Percentiles rank a stretch among this genome's conserved stretches.
Evolutionary conservation across 2,113 vertebrate genomes (phyloP).

Genomic region (Otocyon megalotis): DNA sequence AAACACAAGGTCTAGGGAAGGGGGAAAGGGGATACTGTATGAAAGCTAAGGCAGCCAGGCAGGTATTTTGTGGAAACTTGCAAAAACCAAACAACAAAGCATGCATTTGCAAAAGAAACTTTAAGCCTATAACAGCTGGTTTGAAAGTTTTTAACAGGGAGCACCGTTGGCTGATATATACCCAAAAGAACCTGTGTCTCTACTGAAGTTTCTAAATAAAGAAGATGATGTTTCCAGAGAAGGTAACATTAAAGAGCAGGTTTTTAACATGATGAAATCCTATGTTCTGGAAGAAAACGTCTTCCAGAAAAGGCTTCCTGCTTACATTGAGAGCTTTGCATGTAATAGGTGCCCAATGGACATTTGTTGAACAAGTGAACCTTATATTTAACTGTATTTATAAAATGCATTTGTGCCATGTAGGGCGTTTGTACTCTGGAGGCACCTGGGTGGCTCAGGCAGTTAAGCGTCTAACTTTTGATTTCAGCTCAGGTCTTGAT

Average conservation of each 20-base stretch:
- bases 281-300: not conserved
- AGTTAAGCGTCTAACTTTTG: not conserved
- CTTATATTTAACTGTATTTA: not conserved
- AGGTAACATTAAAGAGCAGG: not conserved
- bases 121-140: not conserved
- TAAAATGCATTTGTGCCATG: not conserved
- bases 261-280: not conserved
- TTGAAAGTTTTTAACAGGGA: not conserved
- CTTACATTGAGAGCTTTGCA: not conserved
- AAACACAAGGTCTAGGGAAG: not conserved
- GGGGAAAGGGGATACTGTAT: not conserved
- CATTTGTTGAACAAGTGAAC: not conserved
- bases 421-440: not conserved
- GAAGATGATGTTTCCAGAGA: not conserved
- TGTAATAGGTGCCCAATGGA: not conserved
- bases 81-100: not conserved
- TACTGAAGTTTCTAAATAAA: constrained; percentile 14
- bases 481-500: not conserved
- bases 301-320: constrained; percentile 18
- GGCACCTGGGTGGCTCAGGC: not conserved
- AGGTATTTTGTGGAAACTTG: constrained; percentile 18
- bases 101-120: constrained; percentile 12
- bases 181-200: not conserved
- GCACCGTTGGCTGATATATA: not conserved
- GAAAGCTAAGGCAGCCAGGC: not conserved